Conservation (phyloP, 2,888 invertebrate genomes). For the Capitulum mitella region DNA sequence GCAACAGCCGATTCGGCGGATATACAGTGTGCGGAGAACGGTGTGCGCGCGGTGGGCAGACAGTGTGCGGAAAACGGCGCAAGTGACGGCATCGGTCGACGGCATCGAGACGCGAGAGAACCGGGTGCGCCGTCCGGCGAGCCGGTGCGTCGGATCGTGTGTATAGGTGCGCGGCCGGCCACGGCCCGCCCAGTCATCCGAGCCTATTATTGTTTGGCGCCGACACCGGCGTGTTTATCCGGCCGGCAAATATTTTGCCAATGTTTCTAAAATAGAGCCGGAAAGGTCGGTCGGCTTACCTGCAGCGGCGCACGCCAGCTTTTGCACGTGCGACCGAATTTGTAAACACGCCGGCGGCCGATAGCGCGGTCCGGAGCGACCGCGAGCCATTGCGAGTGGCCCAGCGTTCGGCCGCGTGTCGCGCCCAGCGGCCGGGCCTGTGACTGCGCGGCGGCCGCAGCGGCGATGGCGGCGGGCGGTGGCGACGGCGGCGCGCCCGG, state of each 20-base stretch:
- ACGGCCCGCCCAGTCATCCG: not conserved
- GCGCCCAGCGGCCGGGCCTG: not conserved
- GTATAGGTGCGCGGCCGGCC: not conserved
- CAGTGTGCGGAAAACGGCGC: no score
- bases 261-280: constrained; percentile 20
- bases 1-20: no score
- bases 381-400: not conserved
- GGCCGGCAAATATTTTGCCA: constrained; percentile 14
- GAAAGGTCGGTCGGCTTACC: not conserved
- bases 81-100: no score
- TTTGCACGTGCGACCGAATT: constrained; percentile 15
- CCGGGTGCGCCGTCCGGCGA: no score
- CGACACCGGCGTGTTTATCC: not conserved
- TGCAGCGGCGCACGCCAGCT: not conserved
- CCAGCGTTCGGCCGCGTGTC: no score
- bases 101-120: no score
- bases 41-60: no score
- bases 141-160: not conserved
- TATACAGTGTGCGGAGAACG: no score
- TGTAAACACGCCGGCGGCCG: not conserved
- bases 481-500: not conserved
- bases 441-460: not conserved
- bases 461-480: not conserved
- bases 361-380: not conserved
- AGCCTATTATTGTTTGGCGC: constrained; percentile 17